Conservation (phyloP, 2,888 invertebrate species). For the Lacanobia wlatinum region DNA sequence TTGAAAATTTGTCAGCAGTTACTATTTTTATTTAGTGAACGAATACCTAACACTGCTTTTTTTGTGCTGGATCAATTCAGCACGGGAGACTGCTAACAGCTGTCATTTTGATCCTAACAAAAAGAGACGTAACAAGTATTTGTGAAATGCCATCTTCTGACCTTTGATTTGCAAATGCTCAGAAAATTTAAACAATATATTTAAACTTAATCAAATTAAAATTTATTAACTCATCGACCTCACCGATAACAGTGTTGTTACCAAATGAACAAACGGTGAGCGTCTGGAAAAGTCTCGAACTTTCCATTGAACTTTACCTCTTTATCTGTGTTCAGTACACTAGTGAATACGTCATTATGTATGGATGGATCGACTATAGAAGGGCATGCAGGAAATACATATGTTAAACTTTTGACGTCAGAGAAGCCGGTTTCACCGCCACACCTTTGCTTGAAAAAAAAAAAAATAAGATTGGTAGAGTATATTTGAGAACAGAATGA, state of each 20-base stretch:
- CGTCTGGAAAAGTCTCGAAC: constrained; percentile 12
- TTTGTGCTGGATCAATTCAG: neutral
- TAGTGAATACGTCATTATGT: neutral
- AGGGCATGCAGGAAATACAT: constrained; percentile 14
- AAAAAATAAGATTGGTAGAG: no score
- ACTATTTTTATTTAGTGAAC: neutral
- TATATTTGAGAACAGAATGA: neutral
- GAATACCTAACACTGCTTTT: neutral
- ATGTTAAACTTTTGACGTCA: no score
- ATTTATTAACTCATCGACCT: constrained; percentile 1
- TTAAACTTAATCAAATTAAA: neutral
- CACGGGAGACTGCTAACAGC: neutral
- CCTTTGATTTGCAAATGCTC: neutral
- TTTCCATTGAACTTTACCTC: constrained; percentile 11
- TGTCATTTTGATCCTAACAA: neutral
- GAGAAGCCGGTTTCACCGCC: constrained; percentile 12
- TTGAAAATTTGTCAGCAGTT: neutral
- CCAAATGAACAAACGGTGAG: neutral
- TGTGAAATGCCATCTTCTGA: neutral
- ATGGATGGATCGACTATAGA: constrained; percentile 4
- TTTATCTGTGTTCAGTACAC: constrained; percentile 7
- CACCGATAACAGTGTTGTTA: constrained; percentile 8
- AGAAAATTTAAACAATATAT: neutral
- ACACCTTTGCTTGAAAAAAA: neutral
- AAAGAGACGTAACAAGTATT: neutral